Evolutionary conservation across 2,888 invertebrate species (phyloP), one percentile per base, ranked within the genome.

Genomic region (Athalia cordata): DNA sequence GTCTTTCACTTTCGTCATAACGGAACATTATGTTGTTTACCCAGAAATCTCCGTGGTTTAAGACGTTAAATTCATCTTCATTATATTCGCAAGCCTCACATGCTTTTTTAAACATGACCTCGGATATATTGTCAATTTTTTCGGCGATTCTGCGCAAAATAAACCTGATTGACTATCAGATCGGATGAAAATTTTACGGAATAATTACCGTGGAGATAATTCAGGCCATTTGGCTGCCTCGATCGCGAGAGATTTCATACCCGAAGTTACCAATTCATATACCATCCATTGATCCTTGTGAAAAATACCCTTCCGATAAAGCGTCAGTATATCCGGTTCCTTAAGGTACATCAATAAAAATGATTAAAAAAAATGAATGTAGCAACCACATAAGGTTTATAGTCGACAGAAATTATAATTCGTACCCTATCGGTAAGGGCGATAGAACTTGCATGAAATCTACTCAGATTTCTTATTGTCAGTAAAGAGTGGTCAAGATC

Each of bases 371-470:
- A 29, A 29, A n/a, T n/a, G n/a, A 55, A 4, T 11, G 55, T 55
- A 55, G 8, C 29, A 55, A 9, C 11, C 55, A 9, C 8, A 11
- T 4, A 11, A 55, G 8, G 9, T 8, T 55, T 55, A n/a, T n/a
- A n/a, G 55, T 11, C 4, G 55, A 55, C 55, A 55, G 8, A n/a
- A 3, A n/a, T 11, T 4, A n/a, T 55, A 55, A 29, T 55, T 55
- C 4, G n/a, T n/a, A 93, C 93, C 90, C 91, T 92, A 82, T 92
- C 90, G 67, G 89, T 90, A 79, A 93, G 83, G 50, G 92, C 89
- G 80, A 93, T 91, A 0, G 93, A 93, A 11, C 91, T 90, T 9
- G 93, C 93, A 84, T 93, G 93, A 83, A 92, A 92, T 82, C 89
- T 90, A 3, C 92, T 93, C 84, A 93, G 84, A 84, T 92, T 92